A percentile compares a stretch with the other conserved stretches of the same genome.
Evolutionary conservation across 1,140 invertebrate species (phyloP).

Genomic region (Belonocnema kinseyi): DNA sequence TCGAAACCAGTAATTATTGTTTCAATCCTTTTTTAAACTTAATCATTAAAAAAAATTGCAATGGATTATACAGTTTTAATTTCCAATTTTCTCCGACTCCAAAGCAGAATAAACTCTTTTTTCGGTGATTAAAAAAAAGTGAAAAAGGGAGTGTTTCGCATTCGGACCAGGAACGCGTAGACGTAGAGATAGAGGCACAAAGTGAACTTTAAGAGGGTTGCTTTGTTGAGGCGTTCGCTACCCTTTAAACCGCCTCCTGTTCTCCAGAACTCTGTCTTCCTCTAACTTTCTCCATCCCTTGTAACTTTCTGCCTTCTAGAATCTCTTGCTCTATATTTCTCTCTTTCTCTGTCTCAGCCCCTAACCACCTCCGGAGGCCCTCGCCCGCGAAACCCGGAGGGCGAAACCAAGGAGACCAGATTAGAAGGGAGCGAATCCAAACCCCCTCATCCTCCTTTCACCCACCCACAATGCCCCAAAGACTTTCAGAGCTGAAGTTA

Average conservation of each 20-base stretch:
- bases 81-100: too few species aligned
- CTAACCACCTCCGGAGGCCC: slow-evolving; percentile 47
- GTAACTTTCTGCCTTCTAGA: slow-evolving; percentile 44
- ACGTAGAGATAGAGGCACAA: slow-evolving; percentile 52
- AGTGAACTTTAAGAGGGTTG: slow-evolving; percentile 74
- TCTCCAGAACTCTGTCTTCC: slow-evolving; percentile 34
- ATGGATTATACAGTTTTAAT: too few species aligned
- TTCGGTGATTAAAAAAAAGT: background rate
- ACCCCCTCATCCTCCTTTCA: slow-evolving; percentile 45
- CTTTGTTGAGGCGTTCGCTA: slow-evolving; percentile 72
- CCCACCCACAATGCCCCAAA: slow-evolving; percentile 33
- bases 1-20: too few species aligned
- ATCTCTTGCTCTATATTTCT: slow-evolving; percentile 54
- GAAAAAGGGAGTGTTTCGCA: slow-evolving; percentile 44
- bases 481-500: slow-evolving; percentile 52
- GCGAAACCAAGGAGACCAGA: slow-evolving; percentile 76
- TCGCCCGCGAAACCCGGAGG: slow-evolving; percentile 63
- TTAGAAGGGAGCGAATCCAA: slow-evolving; percentile 68
- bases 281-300: slow-evolving; percentile 36
- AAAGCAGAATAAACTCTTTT: too few species aligned
- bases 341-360: slow-evolving; percentile 40
- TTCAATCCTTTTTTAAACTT: too few species aligned
- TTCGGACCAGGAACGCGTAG: slow-evolving; percentile 43
- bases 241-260: slow-evolving; percentile 70
- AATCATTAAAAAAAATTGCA: too few species aligned